phyloP scores from a whole-genome alignment of 2,797 vertebrate species.

The Bothrops alternatus region DNA sequence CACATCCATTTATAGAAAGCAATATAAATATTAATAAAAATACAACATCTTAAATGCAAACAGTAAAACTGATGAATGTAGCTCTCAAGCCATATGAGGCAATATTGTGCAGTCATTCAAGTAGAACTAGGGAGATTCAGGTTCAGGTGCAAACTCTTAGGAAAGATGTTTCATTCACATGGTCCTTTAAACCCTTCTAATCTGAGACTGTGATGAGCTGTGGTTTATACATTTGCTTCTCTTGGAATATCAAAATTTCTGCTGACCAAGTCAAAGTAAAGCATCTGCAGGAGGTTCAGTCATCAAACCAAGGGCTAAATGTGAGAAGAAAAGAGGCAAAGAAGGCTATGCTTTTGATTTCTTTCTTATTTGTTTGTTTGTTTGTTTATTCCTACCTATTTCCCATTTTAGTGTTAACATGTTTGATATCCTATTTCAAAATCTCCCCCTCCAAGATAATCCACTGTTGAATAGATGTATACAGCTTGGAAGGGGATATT shows the following conservation, averaged over 20 bases:
- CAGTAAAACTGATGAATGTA: background rate
- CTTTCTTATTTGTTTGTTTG: background rate
- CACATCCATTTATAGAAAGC: background rate
- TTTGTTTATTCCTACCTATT: background rate
- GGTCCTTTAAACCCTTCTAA: constrained; percentile 51
- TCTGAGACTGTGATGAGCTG: constrained; percentile 42
- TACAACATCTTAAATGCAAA: background rate
- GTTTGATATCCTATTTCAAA: fast-evolving
- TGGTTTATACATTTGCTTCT: constrained; percentile 38
- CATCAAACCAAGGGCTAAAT: constrained; percentile 45
- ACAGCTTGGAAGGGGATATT: constrained; percentile 35
- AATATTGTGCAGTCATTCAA: background rate
- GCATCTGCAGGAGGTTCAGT: constrained; percentile 55
- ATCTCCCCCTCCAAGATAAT: constrained; percentile 14
- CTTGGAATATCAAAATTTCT: constrained; percentile 35
- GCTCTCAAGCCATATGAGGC: background rate
- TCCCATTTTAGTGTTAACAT: background rate
- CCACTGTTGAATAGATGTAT: constrained; percentile 50
- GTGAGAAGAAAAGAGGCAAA: constrained; percentile 16
- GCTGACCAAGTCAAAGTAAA: constrained; percentile 60
- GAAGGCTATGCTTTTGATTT: constrained; percentile 15
- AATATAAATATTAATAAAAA: background rate
- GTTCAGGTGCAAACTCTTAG: background rate
- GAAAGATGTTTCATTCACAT: constrained; percentile 51
- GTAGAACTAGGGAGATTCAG: background rate